Base-by-base conservation (phyloP, 2,797 vertebrate genomes). In the Arrhamphus sclerolepis region DNA sequence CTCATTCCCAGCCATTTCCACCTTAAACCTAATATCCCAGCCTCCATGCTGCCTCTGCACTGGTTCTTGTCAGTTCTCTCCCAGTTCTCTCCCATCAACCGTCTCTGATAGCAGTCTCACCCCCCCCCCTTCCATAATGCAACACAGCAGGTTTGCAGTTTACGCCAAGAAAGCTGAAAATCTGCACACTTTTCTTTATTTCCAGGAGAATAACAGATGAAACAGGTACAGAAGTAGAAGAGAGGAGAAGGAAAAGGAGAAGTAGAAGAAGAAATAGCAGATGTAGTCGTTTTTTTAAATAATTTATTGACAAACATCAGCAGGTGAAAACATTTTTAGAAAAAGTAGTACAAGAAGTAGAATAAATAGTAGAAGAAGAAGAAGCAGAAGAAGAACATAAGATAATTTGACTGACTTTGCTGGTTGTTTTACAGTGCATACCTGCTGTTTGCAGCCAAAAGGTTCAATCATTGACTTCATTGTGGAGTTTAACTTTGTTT, bases 1-100 rank as follows among this genome's bases (percentile, higher is more conserved):
- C 60, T 40, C 44, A 29, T 62, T 58, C 26, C 28, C 51, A 13
- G 49, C 9, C 29, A 14, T 39, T 39, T 52, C 63, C 52, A 61
- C 46, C 48, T 53, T n/a, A 21, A 62, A 77, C 81, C 81, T 60
- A 78, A 76, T 72, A 72, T 62, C 82, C 75, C 67, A 0, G 41
- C 17, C 68, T 57, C 71, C 22, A 47, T 59, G 21, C 28, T 71
- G 78, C 66, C 72, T 47, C 53, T 56, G 64, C 60, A 7, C 74
- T 72, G 78, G 65, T 63, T 78, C 71, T 77, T 0, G 51, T 86
- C 78, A 70, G 54, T 78, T 69, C 71, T 56, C 54, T 52, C 17
- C 53, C 81, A 72, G n/a, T n/a, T n/a, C n/a, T n/a, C n/a, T n/a
- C 67, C 67, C 61, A 51, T 73, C 38, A 39, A 22, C 51, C 53